Conservation (phyloP, 1,140 invertebrate species). For the Drosophila fuyamai region DNA sequence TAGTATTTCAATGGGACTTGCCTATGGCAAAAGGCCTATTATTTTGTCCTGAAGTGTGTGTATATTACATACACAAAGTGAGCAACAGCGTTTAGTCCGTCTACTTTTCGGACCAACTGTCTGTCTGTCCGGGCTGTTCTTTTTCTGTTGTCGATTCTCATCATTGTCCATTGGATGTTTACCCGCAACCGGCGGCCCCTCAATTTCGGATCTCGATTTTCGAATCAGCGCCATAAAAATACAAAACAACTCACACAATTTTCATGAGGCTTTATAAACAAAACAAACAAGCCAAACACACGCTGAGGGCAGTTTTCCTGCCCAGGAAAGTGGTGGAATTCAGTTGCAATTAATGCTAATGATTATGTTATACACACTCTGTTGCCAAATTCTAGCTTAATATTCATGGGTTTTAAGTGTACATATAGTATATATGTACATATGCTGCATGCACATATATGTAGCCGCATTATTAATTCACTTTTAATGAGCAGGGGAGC, state of each 20-base stretch:
- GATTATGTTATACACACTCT: conserved; percentile 47
- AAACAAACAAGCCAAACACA: conserved; percentile 65
- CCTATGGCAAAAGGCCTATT: not conserved
- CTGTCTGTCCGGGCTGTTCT: conserved; percentile 40
- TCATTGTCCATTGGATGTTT: conserved; percentile 61
- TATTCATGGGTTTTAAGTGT: conserved; percentile 34
- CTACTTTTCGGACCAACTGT: conserved; percentile 8
- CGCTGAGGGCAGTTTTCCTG: conserved; percentile 31
- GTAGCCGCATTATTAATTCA: conserved; percentile 63
- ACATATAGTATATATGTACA: not conserved
- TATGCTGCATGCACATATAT: conserved; percentile 9
- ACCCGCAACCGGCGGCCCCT: conserved; percentile 48
- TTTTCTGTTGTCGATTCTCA: conserved; percentile 57
- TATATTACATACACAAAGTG: conserved; percentile 23
- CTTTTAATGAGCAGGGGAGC: conserved; percentile 63
- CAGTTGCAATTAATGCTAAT: conserved; percentile 67
- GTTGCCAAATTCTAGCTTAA: conserved; percentile 20
- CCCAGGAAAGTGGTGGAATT: conserved; percentile 30
- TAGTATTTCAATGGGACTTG: not conserved
- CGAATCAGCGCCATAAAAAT: conserved; percentile 61
- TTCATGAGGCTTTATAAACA: conserved; percentile 78
- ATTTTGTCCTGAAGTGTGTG: not conserved
- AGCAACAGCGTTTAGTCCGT: conserved; percentile 57
- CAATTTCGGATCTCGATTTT: conserved; percentile 24
- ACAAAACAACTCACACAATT: conserved; percentile 52